A percentile compares a stretch with the other conserved stretches of the same genome.
Conservation (phyloP, 1,140 invertebrate genomes). For the Drosophila sproati region DNA sequence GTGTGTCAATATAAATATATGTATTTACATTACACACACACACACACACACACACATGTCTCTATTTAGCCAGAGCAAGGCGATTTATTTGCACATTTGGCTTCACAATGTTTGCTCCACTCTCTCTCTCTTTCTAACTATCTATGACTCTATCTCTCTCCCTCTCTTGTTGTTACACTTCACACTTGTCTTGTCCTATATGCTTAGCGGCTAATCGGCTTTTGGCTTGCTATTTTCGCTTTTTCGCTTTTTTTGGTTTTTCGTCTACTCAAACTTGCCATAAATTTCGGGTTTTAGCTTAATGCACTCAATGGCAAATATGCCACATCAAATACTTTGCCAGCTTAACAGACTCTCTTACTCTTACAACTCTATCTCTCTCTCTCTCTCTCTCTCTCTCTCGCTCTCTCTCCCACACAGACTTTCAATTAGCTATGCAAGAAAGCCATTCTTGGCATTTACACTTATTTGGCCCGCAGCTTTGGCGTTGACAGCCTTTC, state of each 20-base stretch:
- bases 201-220: conserved; percentile 66
- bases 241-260: conserved; percentile 12
- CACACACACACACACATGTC: conserved; percentile 27
- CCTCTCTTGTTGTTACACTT: neutral
- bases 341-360: neutral
- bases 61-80: conserved; percentile 48
- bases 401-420: neutral
- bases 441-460: conserved; percentile 1
- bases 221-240: conserved; percentile 29
- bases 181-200: conserved; percentile 22
- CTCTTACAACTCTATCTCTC: no score
- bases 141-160: neutral
- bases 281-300: conserved; percentile 25
- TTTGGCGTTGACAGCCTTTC: neutral
- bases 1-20: conserved; percentile 58
- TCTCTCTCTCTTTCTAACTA: neutral
- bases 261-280: conserved; percentile 7
- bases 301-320: conserved; percentile 36
- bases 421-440: conserved; percentile 2
- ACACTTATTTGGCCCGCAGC: neutral
- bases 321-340: conserved; percentile 4
- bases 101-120: conserved; percentile 36
- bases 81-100: conserved; percentile 61
- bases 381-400: no score
- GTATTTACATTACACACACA: conserved; percentile 24